phyloP scores from a whole-genome alignment of 2,888 invertebrate genomes.

The Hemithea aestivaria region DNA sequence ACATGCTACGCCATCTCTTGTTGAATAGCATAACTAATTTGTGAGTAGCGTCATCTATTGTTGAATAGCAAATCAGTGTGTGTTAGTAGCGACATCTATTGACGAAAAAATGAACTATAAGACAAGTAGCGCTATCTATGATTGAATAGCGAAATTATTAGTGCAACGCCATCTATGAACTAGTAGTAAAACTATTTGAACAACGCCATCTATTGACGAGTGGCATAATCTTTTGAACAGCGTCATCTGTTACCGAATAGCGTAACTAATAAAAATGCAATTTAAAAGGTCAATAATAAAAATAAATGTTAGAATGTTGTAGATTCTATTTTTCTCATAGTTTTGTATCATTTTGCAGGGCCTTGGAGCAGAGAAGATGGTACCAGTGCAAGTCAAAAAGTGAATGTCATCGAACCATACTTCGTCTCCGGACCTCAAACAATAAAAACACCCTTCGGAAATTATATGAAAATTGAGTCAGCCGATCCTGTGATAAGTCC shows the following conservation, averaged over 20 bases:
- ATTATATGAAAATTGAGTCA: conserved; percentile 48
- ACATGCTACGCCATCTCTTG: conserved; percentile 9
- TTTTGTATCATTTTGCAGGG: conserved; percentile 38
- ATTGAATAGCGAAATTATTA: conserved; percentile 7
- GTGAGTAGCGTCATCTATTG: too few species aligned
- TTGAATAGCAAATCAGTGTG: not conserved
- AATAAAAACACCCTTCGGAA: conserved; percentile 63
- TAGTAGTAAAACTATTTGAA: not conserved
- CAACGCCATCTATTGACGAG: not conserved
- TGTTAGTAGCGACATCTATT: conserved; percentile 7
- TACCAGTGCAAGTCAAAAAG: conserved; percentile 32
- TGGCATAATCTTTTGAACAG: not conserved
- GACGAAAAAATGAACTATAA: not conserved
- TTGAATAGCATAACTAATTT: conserved; percentile 10
- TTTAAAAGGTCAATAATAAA: too few species aligned
- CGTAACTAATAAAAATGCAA: conserved; percentile 8
- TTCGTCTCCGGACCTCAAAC: conserved; percentile 52
- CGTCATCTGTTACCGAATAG: conserved; percentile 27
- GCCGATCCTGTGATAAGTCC: conserved; percentile 10
- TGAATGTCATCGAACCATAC: conserved; percentile 46
- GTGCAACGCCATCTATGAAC: too few species aligned
- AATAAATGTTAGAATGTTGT: too few species aligned
- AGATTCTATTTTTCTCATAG: too few species aligned
- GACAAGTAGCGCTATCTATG: conserved; percentile 16
- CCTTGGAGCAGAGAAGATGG: conserved; percentile 57